phyloP scores from a whole-genome alignment of 2,113 vertebrate species.

The Sarotherodon lohbergeri region DNA sequence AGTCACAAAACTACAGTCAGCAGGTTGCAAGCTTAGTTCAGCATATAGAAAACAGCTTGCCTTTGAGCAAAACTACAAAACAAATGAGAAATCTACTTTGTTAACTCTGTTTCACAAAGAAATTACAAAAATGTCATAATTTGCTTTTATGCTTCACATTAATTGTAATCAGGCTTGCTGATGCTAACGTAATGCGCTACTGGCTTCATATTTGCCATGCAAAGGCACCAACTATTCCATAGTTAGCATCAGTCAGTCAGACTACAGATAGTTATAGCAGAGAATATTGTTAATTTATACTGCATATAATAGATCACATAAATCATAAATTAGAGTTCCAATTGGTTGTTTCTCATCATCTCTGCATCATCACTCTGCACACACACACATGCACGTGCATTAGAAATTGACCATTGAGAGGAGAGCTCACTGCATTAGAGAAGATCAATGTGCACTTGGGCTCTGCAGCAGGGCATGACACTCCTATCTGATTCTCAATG shows the following conservation, averaged over 20 bases:
- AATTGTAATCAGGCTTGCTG: neutral
- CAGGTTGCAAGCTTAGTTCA: neutral
- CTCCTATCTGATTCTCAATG: neutral
- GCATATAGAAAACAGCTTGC: neutral
- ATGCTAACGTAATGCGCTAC: neutral
- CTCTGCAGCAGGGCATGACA: conserved; percentile 3
- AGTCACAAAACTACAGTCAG: neutral
- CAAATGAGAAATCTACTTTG: neutral
- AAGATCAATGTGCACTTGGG: conserved; percentile 20
- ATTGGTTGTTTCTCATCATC: neutral
- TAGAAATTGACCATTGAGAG: neutral
- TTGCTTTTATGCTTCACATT: neutral
- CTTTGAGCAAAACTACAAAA: neutral
- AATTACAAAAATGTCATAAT: neutral
- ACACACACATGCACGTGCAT: neutral
- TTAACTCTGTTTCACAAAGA: neutral
- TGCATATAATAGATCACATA: neutral
- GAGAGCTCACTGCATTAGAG: neutral
- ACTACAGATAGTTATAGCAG: neutral
- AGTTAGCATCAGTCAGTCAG: neutral
- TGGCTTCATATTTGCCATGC: neutral
- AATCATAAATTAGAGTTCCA: neutral
- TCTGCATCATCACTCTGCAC: neutral
- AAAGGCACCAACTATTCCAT: neutral
- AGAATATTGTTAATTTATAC: neutral